Evolutionary conservation across 1,140 invertebrate genomes (phyloP).

Genomic region (Tribolium castaneum): DNA sequence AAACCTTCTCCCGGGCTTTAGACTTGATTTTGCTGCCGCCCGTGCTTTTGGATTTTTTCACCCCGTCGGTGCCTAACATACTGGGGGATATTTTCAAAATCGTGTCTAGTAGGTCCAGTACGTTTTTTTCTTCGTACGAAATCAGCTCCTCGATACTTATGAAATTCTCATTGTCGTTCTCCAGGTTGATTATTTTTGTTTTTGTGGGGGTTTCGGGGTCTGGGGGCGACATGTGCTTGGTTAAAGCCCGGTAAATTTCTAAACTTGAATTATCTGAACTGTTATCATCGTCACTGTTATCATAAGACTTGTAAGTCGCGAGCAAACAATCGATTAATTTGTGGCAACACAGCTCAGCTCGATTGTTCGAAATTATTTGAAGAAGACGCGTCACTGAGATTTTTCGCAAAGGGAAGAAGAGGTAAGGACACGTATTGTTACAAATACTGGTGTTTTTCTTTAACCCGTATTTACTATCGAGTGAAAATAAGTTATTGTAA

Average conservation of each 20-base stretch:
- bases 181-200: slow-evolving; percentile 57
- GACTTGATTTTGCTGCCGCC: slow-evolving; percentile 62
- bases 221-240: slow-evolving; percentile 60
- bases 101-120: slow-evolving; percentile 61
- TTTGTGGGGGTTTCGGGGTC: slow-evolving; percentile 49
- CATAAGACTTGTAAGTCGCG: slow-evolving; percentile 60
- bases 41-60: slow-evolving; percentile 56
- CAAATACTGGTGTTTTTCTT: slow-evolving; percentile 61
- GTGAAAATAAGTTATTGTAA: slow-evolving; percentile 53
- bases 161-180: slow-evolving; percentile 57
- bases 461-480: slow-evolving; percentile 56
- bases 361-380: slow-evolving; percentile 66
- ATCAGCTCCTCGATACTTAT: slow-evolving; percentile 65
- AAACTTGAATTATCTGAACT: slow-evolving; percentile 68
- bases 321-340: slow-evolving; percentile 67
- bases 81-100: slow-evolving; percentile 62
- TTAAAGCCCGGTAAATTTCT: slow-evolving; percentile 66
- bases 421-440: slow-evolving; percentile 69
- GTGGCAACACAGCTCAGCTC: slow-evolving; percentile 66
- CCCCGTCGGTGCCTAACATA: slow-evolving; percentile 63
- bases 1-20: slow-evolving; percentile 65
- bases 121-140: slow-evolving; percentile 64
- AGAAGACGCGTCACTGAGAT: slow-evolving; percentile 68
- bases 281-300: slow-evolving; percentile 62
- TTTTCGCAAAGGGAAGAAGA: slow-evolving; percentile 67